Evolutionary conservation across 2,888 invertebrate species (phyloP), one percentile per base, ranked within the genome.

Genomic region (Colostygia pectinataria): DNA sequence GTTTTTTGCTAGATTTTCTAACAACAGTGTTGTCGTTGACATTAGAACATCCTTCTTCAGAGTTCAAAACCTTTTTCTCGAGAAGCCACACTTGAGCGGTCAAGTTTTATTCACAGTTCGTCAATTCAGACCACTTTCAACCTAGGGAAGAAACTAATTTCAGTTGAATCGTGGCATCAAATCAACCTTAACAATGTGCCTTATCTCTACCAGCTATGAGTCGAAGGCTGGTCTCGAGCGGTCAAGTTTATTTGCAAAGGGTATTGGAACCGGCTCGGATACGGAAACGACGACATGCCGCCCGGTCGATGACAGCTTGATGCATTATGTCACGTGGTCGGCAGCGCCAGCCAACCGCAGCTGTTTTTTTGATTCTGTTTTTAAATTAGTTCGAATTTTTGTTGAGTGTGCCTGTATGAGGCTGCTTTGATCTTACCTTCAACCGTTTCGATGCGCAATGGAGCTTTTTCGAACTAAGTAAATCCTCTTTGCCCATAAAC

Each of bases 221-320:
- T n/a, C n/a, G n/a, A n/a, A n/a, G n/a, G n/a, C n/a, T n/a, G n/a
- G n/a, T n/a, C 49, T 51, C 37, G 12, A 37, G 10, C 51, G 45
- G 51, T 51, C 52, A 46, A 52, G 51, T 46, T 29, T 28, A 42
- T 41, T 52, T 49, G 42, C 43, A 27, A 41, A 45, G 42, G 46
- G 44, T 44, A 49, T 31, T 24, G 29, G 36, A 48, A 53, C 54
- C 56, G 55, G 55, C 47, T 44, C 27, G 20, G 51, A 48, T 58
- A 38, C 58, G 60, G 60, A 61, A 58, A 53, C 47, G 43, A 23
- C 52, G 42, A 37, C 55, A 41, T 47, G 51, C 50, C 45, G 51
- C 52, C 27, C 48, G 57, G 60, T 61, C 61, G 58, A 56, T 61
- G 61, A 58, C 58, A 55, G 58, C 24, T 44, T 46, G 57, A 57